Base-by-base conservation (phyloP, 2,113 vertebrate genomes). In the Silurus meridionalis region DNA sequence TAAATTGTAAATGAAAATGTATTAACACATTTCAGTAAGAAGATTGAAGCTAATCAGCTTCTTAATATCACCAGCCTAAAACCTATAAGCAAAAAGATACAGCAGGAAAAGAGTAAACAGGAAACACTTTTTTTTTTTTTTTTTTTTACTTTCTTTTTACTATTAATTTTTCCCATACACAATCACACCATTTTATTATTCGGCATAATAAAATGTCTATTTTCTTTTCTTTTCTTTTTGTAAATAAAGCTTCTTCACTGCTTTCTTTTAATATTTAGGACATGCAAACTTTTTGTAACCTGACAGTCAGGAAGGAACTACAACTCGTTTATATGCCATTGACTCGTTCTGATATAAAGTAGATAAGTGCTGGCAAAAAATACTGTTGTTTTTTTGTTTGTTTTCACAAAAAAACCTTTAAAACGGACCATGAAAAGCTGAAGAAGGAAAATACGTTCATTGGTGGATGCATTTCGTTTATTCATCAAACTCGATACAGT, bases 401-500 rank as follows among this genome's bases (percentile, higher is more conserved):
- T 37, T 37, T 37, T 37, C 37, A 37, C 14, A 11, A 58, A 15
- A 15, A 14, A 58, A 15, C 4, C 23, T 75, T n/a, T 52, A 48
- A 11, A 52, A 75, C 74, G 55, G 23, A 55, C 13, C 23, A 6
- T 25, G 5, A 28, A 79, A 57, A 4, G 19, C 53, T 28, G 55
- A 23, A 21, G n/a, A 50, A 72, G 77, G 0, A 37, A 57, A 48
- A 52, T 53, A 17, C 23, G 0, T 46, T 80, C 14, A 60, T 46
- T 17, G 21, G 11, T 80, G 4, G 53, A 80, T 21, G 52, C 74
- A 79, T 37, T 58, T 19, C 21, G 37, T 85, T 85, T 80, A 85
- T 85, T 85, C 3, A 5, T 46, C 6, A 57, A 66, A 55, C 48
- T 58, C 61, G 48, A 53, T 5, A 19, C 63, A 37, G 13, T 60